Evolutionary conservation across 1,140 invertebrate genomes (phyloP), one percentile per base, ranked within the genome.

Genomic region (Lasioglossum baleicum): DNA sequence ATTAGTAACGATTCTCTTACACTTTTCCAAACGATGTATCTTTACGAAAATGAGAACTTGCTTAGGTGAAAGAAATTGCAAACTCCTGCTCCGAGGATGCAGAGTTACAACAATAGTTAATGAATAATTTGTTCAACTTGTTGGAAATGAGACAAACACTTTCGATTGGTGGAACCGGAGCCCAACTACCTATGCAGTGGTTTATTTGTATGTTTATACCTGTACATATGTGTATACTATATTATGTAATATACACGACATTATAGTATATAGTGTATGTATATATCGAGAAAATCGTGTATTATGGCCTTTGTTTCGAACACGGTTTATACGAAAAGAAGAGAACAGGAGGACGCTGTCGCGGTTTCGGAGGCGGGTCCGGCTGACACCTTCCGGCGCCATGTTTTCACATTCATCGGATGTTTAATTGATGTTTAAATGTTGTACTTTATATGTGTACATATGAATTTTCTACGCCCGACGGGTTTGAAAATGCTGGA

Each of bases 191-290:
- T 73, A 79, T 51, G 51, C 76, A 53, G 76, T 66, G 70, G 51
- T 79, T 79, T 35, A 73, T 79, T 79, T 79, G 61, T 79, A 79
- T 79, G 70, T 79, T 79, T 79, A 79, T 79, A 79, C 76, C 70
- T 79, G 76, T 79, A 79, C 61, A 79, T 79, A 79, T 79, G 70
- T 73, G 76, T 79, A 79, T 79, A 79, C 76, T 79, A 79, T 79
- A 79, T 79, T 64, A 48, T 73, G 76, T 79, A 79, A 79, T 79
- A 73, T 79, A 79, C 76, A 73, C 69, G 61, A 79, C 73, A 79
- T 79, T 79, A 79, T 79, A 79, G 69, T 65, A 65, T 79, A 79
- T 79, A 79, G 69, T 65, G 61, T 79, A 73, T 79, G 56, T 79
- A 73, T 79, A 71, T 73, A 22, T 53, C 44, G 44, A 53, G 17